Evolutionary conservation across 2,888 invertebrate species (phyloP).

Genomic region (Chalcis sispes): DNA sequence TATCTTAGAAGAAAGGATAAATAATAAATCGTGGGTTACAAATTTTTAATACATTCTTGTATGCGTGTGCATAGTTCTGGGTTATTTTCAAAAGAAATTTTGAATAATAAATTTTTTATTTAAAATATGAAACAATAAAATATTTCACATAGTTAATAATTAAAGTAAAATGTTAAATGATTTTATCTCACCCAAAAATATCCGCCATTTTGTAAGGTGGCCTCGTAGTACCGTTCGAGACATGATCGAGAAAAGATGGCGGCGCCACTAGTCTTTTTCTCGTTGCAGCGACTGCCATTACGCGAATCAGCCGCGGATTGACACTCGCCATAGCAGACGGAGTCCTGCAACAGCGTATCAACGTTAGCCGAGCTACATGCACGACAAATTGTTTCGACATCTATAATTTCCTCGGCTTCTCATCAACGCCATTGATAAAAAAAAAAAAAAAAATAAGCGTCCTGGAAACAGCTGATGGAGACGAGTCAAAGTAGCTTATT

Average conservation of each 20-base stretch:
- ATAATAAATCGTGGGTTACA: too few species aligned
- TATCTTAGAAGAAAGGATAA: too few species aligned
- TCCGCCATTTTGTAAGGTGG: too few species aligned
- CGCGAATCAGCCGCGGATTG: slow-evolving; percentile 26
- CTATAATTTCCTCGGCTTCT: neutral
- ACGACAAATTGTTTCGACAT: neutral
- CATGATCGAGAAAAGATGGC: neutral
- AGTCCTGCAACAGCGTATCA: neutral
- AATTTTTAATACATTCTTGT: too few species aligned
- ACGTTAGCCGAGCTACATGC: neutral
- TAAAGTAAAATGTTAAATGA: too few species aligned
- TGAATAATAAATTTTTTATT: too few species aligned
- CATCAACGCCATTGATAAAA: neutral
- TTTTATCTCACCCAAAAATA: too few species aligned
- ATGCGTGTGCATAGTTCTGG: too few species aligned
- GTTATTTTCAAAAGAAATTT: too few species aligned
- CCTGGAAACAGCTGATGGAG: slow-evolving; percentile 50
- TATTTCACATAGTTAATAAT: too few species aligned
- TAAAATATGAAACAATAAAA: too few species aligned
- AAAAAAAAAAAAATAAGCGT: slow-evolving; percentile 3
- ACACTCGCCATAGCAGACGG: neutral
- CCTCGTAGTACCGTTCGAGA: too few species aligned
- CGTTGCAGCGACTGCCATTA: slow-evolving; percentile 7
- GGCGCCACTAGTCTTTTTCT: slow-evolving; percentile 34
- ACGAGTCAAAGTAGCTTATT: slow-evolving; percentile 68